These are phyloP conservation scores for Tenthredo notha DNA, from an alignment of 2,888 invertebrate species.

Conservation along the genomic window DNA sequence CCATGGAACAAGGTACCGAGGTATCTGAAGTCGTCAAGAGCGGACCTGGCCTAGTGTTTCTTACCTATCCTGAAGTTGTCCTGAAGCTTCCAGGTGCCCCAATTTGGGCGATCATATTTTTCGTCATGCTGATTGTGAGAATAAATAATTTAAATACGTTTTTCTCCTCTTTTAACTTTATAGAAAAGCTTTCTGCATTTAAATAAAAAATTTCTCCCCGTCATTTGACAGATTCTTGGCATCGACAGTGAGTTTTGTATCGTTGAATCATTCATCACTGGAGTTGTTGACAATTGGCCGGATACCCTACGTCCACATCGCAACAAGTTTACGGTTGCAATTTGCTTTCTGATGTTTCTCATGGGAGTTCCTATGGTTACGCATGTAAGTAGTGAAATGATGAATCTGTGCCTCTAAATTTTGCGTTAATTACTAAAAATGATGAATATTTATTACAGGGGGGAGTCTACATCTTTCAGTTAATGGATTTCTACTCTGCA, in stretches of 20 bases:
- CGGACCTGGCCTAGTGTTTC: conserved; percentile 88
- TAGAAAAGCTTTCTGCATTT: not conserved
- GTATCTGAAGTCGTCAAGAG: conserved; percentile 81
- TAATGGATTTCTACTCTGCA: conserved; percentile 81
- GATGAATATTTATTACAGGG: conserved; percentile 69
- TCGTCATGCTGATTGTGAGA: conserved; percentile 85
- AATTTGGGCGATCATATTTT: conserved; percentile 87
- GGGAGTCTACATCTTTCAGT: conserved; percentile 78
- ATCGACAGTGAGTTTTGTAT: conserved; percentile 88
- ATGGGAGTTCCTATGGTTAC: conserved; percentile 84
- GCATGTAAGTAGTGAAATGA: conserved; percentile 77
- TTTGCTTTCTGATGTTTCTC: conserved; percentile 82
- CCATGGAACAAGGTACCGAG: conserved; percentile 79
- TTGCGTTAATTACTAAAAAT: not conserved
- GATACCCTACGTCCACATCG: conserved; percentile 81
- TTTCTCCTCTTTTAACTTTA: not conserved
- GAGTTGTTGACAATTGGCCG: conserved; percentile 82
- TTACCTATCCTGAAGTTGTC: conserved; percentile 88
- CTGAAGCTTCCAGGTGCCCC: conserved; percentile 86
- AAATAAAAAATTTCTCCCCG: not conserved
- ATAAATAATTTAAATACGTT: conserved; percentile 27
- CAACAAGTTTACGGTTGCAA: conserved; percentile 83
- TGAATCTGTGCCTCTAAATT: not conserved
- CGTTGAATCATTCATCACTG: conserved; percentile 83
- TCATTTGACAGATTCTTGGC: conserved; percentile 82